phyloP scores from a whole-genome alignment of 2,113 vertebrate species.

The Microtus oregoni region DNA sequence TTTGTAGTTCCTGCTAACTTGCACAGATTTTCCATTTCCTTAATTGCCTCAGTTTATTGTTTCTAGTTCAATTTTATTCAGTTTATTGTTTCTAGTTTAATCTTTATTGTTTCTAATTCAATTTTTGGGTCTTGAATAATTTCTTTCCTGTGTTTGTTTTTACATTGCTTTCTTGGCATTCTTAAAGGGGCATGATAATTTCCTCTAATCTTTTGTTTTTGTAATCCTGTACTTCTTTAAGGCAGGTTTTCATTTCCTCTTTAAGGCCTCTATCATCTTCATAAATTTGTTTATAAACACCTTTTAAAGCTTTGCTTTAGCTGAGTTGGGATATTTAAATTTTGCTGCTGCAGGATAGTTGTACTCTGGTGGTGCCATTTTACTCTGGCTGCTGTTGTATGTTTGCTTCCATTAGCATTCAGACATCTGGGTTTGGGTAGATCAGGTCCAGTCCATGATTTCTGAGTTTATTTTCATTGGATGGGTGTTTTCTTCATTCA shows the following conservation, averaged over 20 bases:
- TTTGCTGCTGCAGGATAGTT: background rate
- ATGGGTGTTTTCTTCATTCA: background rate
- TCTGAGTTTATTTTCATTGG: background rate
- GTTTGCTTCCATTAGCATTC: background rate
- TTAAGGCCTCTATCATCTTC: background rate
- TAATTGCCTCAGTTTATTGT: background rate
- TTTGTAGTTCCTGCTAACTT: background rate
- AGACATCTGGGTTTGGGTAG: background rate
- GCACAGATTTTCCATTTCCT: background rate
- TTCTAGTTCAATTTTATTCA: background rate
- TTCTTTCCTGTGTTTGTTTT: background rate
- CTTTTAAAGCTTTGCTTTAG: background rate
- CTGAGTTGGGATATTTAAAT: background rate
- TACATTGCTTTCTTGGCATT: background rate
- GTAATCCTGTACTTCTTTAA: background rate
- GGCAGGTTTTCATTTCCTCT: background rate
- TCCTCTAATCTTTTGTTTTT: background rate
- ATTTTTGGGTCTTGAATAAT: background rate
- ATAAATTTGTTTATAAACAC: background rate
- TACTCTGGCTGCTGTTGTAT: background rate
- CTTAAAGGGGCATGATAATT: background rate
- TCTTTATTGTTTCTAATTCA: background rate
- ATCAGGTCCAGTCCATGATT: background rate
- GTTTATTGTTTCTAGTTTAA: background rate
- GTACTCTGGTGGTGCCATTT: background rate